These are phyloP conservation scores for Drosophila insularis DNA, from an alignment of 1,140 invertebrate genomes.

Conservation along the genomic window DNA sequence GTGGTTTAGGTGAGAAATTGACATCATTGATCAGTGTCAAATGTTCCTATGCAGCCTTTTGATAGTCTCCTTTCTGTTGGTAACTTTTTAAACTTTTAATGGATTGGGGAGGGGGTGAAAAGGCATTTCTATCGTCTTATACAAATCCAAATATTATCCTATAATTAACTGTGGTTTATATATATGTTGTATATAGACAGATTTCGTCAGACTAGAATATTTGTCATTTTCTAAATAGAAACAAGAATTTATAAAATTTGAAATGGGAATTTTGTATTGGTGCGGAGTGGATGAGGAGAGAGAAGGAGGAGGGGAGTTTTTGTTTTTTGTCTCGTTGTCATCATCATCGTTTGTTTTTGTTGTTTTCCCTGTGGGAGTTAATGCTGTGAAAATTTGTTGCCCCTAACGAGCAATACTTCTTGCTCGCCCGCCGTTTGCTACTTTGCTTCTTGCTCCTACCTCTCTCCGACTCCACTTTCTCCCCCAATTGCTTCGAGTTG, in stretches of 20 bases:
- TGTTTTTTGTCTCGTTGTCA: slow-evolving; percentile 20
- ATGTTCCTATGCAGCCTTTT: slow-evolving; percentile 45
- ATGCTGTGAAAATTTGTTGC: slow-evolving; percentile 16
- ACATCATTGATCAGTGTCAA: slow-evolving; percentile 58
- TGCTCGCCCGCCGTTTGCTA: slow-evolving; percentile 13
- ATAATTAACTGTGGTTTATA: slow-evolving; percentile 1
- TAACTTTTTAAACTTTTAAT: background rate
- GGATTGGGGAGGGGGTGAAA: background rate
- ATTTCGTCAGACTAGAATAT: background rate
- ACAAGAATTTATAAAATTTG: background rate
- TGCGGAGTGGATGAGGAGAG: background rate
- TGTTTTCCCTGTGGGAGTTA: slow-evolving; percentile 38
- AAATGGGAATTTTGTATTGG: background rate
- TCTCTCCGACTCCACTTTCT: background rate
- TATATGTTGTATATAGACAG: no score
- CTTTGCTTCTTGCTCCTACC: background rate
- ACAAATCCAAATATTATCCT: background rate
- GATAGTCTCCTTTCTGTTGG: no score
- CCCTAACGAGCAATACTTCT: slow-evolving; percentile 36
- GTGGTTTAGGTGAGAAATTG: slow-evolving; percentile 44
- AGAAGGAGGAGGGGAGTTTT: background rate
- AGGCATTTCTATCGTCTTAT: background rate
- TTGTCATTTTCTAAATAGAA: background rate
- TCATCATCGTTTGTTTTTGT: slow-evolving; percentile 26
- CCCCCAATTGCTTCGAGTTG: background rate